Percentiles rank a stretch among this genome's conserved stretches.
Conservation (phyloP, 1,140 invertebrate species). For the Acromyrmex charruanus region DNA sequence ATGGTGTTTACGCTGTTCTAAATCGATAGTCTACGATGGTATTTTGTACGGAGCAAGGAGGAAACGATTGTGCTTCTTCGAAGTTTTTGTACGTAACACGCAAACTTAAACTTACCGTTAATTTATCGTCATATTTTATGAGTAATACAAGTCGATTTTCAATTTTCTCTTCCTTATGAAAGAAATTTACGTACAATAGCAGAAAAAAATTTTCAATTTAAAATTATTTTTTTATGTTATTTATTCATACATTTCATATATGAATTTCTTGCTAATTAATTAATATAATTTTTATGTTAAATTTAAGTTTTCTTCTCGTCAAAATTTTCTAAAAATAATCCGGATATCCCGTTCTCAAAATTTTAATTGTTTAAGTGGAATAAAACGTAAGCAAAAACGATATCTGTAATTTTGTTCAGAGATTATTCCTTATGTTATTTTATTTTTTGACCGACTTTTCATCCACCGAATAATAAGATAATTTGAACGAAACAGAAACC, state of each 20-base stretch:
- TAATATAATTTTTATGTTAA: neutral
- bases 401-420: neutral
- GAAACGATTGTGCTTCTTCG: slow-evolving; percentile 3
- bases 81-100: neutral
- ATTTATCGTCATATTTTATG: neutral
- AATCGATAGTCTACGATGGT: slow-evolving; percentile 29
- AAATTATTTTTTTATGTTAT: neutral
- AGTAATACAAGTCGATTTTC: neutral
- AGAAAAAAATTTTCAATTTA: neutral
- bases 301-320: neutral
- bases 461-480: neutral
- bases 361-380: neutral
- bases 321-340: neutral
- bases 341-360: neutral
- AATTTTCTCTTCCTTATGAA: neutral
- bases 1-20: slow-evolving; percentile 35
- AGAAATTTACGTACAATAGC: neutral
- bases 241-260: neutral
- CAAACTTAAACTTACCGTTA: neutral
- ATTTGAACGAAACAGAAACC: slow-evolving; percentile 32
- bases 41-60: slow-evolving; percentile 7
- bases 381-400: neutral
- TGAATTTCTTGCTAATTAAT: neutral
- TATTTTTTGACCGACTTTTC: neutral
- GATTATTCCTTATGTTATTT: neutral